phyloP scores from a whole-genome alignment of 2,888 invertebrate species.

The Drosophila sordidula region DNA sequence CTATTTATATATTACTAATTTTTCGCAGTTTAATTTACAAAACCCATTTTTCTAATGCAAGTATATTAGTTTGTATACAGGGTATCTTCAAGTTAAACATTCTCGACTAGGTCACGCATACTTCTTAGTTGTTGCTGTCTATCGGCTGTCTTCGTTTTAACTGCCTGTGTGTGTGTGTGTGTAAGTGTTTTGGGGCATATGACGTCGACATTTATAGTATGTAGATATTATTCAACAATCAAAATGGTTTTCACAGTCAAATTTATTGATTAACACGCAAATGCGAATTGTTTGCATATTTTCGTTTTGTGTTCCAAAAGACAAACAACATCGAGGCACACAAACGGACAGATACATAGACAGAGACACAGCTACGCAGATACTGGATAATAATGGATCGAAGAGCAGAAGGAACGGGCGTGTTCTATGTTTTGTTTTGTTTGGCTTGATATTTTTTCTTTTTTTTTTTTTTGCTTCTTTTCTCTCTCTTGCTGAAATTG shows the following conservation, averaged over 20 bases:
- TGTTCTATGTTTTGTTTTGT: conserved; percentile 50
- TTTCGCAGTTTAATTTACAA: too few relatives aligned
- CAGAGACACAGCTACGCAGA: conserved; percentile 10
- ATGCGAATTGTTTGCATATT: conserved; percentile 81
- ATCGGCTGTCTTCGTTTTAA: conserved; percentile 30
- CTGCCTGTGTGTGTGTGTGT: conserved; percentile 14
- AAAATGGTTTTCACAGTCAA: conserved; percentile 80
- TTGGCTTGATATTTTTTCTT: conserved; percentile 16
- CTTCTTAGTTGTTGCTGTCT: conserved; percentile 23
- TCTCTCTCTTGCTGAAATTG: conserved; percentile 50
- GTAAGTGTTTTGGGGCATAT: conserved; percentile 32
- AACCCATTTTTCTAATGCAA: too few relatives aligned
- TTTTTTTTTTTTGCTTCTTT: conserved; percentile 9
- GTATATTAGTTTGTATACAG: conserved; percentile 7
- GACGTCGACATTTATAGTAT: conserved; percentile 47
- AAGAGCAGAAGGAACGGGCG: conserved; percentile 38
- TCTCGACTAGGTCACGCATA: conserved; percentile 16
- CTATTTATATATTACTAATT: too few relatives aligned
- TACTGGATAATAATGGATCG: conserved; percentile 34
- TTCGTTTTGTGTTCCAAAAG: conserved; percentile 64
- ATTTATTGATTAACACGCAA: conserved; percentile 81
- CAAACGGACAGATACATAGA: conserved; percentile 29
- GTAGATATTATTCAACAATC: conserved; percentile 73
- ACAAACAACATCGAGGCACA: conserved; percentile 48
- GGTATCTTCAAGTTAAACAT: conserved; percentile 15